Percentiles rank a stretch among this genome's conserved stretches.
Evolutionary conservation across 2,113 vertebrate genomes (phyloP).

Genomic region (Rhinichthys klamathensis): DNA sequence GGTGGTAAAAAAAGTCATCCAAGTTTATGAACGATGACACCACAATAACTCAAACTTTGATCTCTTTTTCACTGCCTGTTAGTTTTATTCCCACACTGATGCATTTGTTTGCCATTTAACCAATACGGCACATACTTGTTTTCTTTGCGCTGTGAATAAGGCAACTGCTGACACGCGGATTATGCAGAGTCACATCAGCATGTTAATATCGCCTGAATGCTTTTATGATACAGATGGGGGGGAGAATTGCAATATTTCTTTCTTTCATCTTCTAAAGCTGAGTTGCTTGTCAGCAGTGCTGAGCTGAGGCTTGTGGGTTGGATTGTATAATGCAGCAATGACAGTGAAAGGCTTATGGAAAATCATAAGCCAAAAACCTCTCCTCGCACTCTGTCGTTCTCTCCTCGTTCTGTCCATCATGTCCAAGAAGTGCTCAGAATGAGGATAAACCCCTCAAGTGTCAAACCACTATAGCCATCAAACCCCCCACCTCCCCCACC

Average conservation of each 20-base stretch:
- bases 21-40: neutral
- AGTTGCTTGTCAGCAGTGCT: constrained; percentile 31
- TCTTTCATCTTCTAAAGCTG: constrained; percentile 27
- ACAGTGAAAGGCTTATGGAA: constrained; percentile 32
- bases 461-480: neutral
- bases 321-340: constrained; percentile 27
- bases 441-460: neutral
- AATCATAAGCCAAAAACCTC: constrained; percentile 12
- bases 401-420: constrained; percentile 6
- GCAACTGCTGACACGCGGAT: constrained; percentile 26
- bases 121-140: neutral
- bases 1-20: neutral
- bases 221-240: constrained; percentile 6
- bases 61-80: neutral
- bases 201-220: constrained; percentile 18
- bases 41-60: neutral
- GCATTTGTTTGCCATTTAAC: neutral
- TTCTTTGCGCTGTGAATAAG: neutral
- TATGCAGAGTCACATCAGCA: constrained; percentile 2
- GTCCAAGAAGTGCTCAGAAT: constrained; percentile 1
- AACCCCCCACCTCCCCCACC: too few relatives aligned
- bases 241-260: neutral
- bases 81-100: neutral
- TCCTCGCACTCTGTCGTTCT: neutral
- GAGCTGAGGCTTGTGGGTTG: constrained; percentile 7